Base-by-base conservation (phyloP, 2,797 vertebrate genomes). In the Cirrhinus molitorella region DNA sequence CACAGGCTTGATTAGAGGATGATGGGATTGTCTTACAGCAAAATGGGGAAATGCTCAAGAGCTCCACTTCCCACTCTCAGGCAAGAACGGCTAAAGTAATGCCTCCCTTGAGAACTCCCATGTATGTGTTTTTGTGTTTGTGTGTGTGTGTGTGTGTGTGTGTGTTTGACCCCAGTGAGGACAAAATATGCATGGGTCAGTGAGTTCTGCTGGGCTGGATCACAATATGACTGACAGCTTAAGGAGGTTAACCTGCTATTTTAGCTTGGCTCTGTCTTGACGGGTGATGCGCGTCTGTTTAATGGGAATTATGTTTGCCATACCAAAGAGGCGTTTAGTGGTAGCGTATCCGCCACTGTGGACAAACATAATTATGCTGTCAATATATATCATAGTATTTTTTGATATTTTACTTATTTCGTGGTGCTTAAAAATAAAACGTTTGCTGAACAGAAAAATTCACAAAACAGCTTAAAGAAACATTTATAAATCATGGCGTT, bases 131-230 rank as follows among this genome's bases (percentile, higher is more conserved):
- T n/a, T n/a, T n/a, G n/a, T n/a, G n/a, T n/a, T n/a, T 94, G 90
- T 49, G 55, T 63, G 43, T 72, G 45, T 66, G 75, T 61, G 79
- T 82, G 53, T 80, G 40, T 28, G 72, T 9, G 51, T 83, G 84
- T 77, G 72, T 73, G 72, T 23, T 80, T 96, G 97, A 98, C 96
- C 96, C 96, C 92, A 93, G 92, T 86, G 93, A 96, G 96, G 96
- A 95, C 95, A 96, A 97, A 98, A 96, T 97, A 97, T 97, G 96
- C 96, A 91, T 93, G 96, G 97, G 97, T 98, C 97, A 95, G 93
- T 87, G 94, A 95, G 96, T 96, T 96, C 94, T 95, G 93, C 94
- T 93, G 93, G 90, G 87, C 91, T 78, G 91, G 85, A 92, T 91
- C 91, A 92, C 91, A 93, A 93, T 92, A 83, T 93, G 93, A 92